Base-by-base conservation (phyloP, 2,797 vertebrate species). In the Xyrichtys novacula region DNA sequence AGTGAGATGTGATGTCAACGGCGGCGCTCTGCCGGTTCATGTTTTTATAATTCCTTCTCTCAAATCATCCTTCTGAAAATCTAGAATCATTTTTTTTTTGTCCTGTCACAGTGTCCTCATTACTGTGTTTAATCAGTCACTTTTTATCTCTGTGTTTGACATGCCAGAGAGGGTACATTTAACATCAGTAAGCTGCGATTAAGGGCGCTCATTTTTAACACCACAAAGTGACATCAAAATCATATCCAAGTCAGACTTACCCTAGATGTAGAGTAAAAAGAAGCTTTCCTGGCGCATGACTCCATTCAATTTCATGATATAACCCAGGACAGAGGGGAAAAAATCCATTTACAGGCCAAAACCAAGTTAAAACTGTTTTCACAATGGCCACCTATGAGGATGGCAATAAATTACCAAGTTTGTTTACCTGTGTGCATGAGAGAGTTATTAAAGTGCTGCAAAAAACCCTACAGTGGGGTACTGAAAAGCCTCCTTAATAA, bases 371-470 rank as follows among this genome's bases (percentile, higher is more conserved):
- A 78, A 80, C 28, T 25, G 52, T 76, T 81, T 87, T 69, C 54
- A 70, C 78, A 85, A 82, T 74, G 85, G 78, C 85, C 89, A 91
- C 89, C 84, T 78, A 77, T 85, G 83, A 89, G 84, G 79, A 63
- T 44, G 59, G 81, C 81, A 87, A 89, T 92, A 92, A 90, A 92
- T 90, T 86, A 91, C 82, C 85, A 83, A 64, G 81, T 91, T 93
- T 93, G 91, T 94, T 94, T 94, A 94, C 93, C 91, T 91, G 84
- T 91, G 91, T 39, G 92, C 90, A 91, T 90, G 80, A 61, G 90
- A 91, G 89, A 92, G 89, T 92, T 92, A 93, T 94, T 94, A 93
- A 94, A 93, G 89, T 88, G 83, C 86, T 71, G 80, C 82, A 86
- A 83, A 84, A 89, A 86, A 89, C 78, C 88, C 83, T 74, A 78